Conservation (phyloP, 2,888 invertebrate species). For the Lymantria dispar region DNA sequence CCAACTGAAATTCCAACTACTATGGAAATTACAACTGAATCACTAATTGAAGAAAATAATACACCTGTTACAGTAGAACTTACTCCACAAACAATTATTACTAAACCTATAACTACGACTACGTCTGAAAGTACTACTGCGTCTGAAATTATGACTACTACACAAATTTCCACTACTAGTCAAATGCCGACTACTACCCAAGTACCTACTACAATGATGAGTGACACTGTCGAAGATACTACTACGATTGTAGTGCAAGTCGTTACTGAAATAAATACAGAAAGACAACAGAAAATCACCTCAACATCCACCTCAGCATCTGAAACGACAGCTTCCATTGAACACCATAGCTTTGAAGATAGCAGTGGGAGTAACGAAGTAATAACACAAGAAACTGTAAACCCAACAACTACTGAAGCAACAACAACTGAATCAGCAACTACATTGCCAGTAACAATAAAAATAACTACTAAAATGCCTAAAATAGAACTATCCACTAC, state of each 20-base stretch:
- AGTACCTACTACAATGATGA: slow-evolving; percentile 25
- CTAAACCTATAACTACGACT: slow-evolving; percentile 20
- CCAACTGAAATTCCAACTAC: slow-evolving; percentile 23
- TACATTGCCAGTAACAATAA: slow-evolving; percentile 8
- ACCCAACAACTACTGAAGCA: slow-evolving; percentile 24
- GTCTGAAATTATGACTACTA: not conserved
- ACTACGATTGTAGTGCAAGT: slow-evolving; percentile 57
- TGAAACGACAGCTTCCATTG: slow-evolving; percentile 24
- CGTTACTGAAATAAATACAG: slow-evolving; percentile 60
- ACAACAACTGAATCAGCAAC: slow-evolving; percentile 13
- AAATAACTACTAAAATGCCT: slow-evolving; percentile 7
- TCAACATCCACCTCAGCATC: slow-evolving; percentile 31
- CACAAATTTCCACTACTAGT: not conserved
- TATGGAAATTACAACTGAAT: slow-evolving; percentile 17
- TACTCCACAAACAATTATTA: slow-evolving; percentile 10
- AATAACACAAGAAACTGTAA: slow-evolving; percentile 35
- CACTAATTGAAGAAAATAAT: slow-evolving; percentile 17
- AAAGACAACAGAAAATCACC: slow-evolving; percentile 42
- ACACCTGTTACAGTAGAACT: not conserved
- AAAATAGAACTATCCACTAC: slow-evolving; percentile 13
- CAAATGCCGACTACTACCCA: slow-evolving; percentile 5
- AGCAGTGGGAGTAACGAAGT: slow-evolving; percentile 68
- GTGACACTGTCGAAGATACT: slow-evolving; percentile 36
- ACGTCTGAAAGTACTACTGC: not conserved
- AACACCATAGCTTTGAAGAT: slow-evolving; percentile 41